Base-by-base conservation (phyloP, 2,888 invertebrate genomes). In the Mimas tiliae region DNA sequence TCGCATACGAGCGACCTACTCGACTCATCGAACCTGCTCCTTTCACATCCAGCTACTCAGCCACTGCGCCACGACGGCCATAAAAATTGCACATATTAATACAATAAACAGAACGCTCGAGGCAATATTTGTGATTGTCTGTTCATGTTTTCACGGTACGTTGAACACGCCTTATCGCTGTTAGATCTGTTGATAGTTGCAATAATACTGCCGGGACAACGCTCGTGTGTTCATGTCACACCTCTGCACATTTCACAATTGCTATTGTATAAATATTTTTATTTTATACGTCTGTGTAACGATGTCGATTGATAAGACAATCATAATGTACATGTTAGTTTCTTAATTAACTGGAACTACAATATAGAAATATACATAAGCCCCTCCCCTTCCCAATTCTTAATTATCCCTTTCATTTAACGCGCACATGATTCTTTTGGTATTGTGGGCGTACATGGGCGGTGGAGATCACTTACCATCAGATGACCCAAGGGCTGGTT, bases 101-200 rank as follows among this genome's bases (percentile, higher is more conserved):
- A 33, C 14, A 38, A 8, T 12, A 58, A 11, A 12, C 42, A 42
- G 19, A 19, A 19, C 19, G 42, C n/a, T 1, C 16, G n/a, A 55
- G 47, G 53, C 33, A 19, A 50, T 19, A 48, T 48, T n/a, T 50
- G 19, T 12, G 63, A 63, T 51, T 53, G 64, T 65, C 63, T 63
- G 65, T 38, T 51, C 16, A 47, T 52, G 50, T 67, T 65, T 67
- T 48, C 58, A 69, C 64, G 65, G 45, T 48, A 65, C 69, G 63
- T 65, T 64, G 62, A 67, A 47, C 65, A 66, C 63, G 62, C 65
- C 63, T 69, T 72, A 71, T 68, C 67, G 34, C 62, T 68, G 67
- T 68, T 66, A 64, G 63, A 67, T 67, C 67, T 53, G 58, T 33
- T 55, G 62, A 65, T 65, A 65, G 65, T 38, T 58, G 38, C 62